phyloP scores from a whole-genome alignment of 37 sponge, comb jelly and placozoan genomes.

The Chondrosia reniformis region DNA sequence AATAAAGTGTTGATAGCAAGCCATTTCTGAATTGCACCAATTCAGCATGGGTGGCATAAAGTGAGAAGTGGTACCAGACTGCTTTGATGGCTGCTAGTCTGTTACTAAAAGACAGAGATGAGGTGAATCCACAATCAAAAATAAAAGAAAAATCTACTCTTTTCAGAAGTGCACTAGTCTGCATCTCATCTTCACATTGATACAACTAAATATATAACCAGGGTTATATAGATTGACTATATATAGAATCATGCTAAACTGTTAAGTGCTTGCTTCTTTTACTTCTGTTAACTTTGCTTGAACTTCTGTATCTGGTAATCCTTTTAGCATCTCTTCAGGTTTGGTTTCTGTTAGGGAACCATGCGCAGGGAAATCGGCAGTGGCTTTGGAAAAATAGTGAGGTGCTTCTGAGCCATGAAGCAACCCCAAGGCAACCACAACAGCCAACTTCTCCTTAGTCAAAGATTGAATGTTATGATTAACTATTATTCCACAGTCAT shows the following conservation, averaged over 20 bases:
- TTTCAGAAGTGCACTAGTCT: background rate
- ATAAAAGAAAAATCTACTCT: background rate
- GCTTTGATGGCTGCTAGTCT: background rate
- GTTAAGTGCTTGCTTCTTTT: background rate
- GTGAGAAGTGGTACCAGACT: background rate
- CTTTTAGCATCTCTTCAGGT: background rate
- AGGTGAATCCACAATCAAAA: background rate
- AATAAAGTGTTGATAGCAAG: background rate
- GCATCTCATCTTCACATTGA: background rate
- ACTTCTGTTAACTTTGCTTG: background rate
- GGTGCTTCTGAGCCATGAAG: background rate
- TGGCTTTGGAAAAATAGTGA: background rate
- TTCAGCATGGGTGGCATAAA: slow-evolving; percentile 4
- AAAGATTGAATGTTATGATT: background rate
- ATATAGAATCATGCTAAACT: background rate
- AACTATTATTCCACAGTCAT: background rate
- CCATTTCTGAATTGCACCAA: background rate
- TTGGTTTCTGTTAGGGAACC: background rate
- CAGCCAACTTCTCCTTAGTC: background rate
- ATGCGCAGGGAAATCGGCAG: background rate
- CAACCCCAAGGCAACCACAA: background rate
- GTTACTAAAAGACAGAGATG: background rate
- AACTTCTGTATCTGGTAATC: background rate
- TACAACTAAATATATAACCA: background rate
- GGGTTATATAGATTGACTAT: background rate